Percentiles rank a stretch among this genome's conserved stretches.
Conservation (phyloP, 2,113 vertebrate species). For the Indicator indicator region DNA sequence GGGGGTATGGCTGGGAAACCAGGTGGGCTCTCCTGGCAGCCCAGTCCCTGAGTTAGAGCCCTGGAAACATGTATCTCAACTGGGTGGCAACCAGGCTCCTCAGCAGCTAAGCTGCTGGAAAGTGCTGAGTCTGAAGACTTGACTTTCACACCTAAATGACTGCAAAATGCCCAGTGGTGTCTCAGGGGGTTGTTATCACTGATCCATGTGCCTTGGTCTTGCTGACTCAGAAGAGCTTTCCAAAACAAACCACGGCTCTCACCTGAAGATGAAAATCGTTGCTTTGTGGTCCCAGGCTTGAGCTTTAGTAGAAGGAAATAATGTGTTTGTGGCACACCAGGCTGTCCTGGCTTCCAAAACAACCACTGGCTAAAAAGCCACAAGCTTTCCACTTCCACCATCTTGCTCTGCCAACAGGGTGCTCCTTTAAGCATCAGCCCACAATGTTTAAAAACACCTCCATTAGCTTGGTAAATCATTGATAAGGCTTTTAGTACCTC, state of each 20-base stretch:
- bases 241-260: background rate
- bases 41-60: background rate
- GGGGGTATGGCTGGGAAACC: background rate
- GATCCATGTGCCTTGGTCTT: accelerated
- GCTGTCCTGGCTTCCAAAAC: background rate
- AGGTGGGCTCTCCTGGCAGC: background rate
- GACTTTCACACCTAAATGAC: accelerated
- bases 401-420: background rate
- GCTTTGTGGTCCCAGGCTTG: background rate
- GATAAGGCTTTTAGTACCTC: conserved; percentile 70
- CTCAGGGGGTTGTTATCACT: background rate
- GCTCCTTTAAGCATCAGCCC: background rate
- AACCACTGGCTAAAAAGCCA: background rate
- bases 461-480: conserved; percentile 76
- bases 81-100: background rate
- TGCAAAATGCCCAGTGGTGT: background rate
- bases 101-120: background rate
- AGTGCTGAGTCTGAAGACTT: background rate
- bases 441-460: conserved; percentile 43
- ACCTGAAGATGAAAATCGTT: background rate
- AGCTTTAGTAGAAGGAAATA: background rate
- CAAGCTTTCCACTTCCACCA: background rate
- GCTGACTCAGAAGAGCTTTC: background rate
- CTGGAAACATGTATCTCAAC: background rate
- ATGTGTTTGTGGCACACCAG: accelerated